Evolutionary conservation across 2,797 vertebrate genomes (phyloP).

Genomic region (Silurus aristotelis): DNA sequence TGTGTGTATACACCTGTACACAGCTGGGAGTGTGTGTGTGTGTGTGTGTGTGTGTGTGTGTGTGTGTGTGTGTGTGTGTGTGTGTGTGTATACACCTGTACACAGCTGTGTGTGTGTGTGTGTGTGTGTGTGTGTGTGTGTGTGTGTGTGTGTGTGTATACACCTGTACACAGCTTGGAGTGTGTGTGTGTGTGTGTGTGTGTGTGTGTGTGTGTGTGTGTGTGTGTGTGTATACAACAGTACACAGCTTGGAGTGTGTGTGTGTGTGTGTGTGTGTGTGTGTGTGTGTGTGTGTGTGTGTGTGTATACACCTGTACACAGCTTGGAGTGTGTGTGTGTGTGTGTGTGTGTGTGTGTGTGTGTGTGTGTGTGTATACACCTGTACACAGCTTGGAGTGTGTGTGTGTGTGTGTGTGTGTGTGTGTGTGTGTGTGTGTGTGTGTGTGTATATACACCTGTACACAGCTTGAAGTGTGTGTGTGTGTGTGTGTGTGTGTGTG

Average conservation of each 20-base stretch:
- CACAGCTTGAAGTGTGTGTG: too few relatives aligned
- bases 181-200: too few relatives aligned
- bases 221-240: conserved; percentile 61
- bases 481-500: too few relatives aligned
- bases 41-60: not conserved
- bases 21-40: too few relatives aligned
- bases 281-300: conserved; percentile 26
- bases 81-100: not conserved
- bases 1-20: too few relatives aligned
- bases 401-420: conserved; percentile 15
- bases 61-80: not conserved
- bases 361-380: not conserved
- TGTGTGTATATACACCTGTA: too few relatives aligned
- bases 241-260: conserved; percentile 64
- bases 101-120: not conserved
- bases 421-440: conserved; percentile 56
- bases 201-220: conserved; percentile 48
- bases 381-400: too few relatives aligned
- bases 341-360: not conserved
- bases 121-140: not conserved
- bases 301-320: too few relatives aligned
- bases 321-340: not conserved
- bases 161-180: too few relatives aligned
- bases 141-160: too few relatives aligned
- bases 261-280: conserved; percentile 46